These are phyloP conservation scores for Rhinogobio ventralis DNA, from an alignment of 2,797 vertebrate genomes.

Conservation along the genomic window DNA sequence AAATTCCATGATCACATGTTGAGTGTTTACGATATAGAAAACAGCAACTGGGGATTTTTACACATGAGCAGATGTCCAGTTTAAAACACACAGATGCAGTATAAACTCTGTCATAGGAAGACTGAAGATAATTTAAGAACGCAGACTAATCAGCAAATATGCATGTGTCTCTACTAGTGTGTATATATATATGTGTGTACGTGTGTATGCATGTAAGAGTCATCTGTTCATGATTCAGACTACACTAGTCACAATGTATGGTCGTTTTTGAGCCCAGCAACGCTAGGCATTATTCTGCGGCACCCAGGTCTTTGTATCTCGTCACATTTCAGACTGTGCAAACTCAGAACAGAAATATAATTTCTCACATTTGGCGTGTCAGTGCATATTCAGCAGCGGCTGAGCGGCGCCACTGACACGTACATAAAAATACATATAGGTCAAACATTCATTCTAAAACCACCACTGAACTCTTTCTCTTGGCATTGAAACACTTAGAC, in stretches of 20 bases:
- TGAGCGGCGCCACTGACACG: slow-evolving; percentile 7
- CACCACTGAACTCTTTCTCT: not conserved
- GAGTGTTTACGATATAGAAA: slow-evolving; percentile 35
- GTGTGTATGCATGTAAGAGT: not conserved
- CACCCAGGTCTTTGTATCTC: not conserved
- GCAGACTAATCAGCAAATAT: not conserved
- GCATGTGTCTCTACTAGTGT: not conserved
- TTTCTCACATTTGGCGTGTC: slow-evolving; percentile 19
- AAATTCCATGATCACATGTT: slow-evolving; percentile 37
- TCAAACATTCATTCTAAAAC: not conserved
- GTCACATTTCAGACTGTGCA: slow-evolving; percentile 27
- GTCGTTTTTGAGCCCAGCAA: not conserved
- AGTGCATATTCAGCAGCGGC: slow-evolving; percentile 1
- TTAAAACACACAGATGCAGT: slow-evolving; percentile 32
- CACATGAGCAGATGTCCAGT: slow-evolving; percentile 48
- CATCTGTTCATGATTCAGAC: not conserved
- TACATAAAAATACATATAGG: not conserved
- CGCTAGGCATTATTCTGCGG: not conserved
- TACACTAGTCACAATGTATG: not conserved
- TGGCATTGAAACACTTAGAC: slow-evolving; percentile 16
- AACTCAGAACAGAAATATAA: slow-evolving; percentile 35
- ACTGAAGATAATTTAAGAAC: slow-evolving; percentile 11
- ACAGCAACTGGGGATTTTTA: slow-evolving; percentile 43
- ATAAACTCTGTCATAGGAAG: slow-evolving; percentile 26
- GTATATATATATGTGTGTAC: not conserved